A percentile compares a stretch with the other conserved stretches of the same genome.
These are phyloP conservation scores for Coenonympha glycerion DNA, from an alignment of 2,888 invertebrate species.

Conservation along the genomic window DNA sequence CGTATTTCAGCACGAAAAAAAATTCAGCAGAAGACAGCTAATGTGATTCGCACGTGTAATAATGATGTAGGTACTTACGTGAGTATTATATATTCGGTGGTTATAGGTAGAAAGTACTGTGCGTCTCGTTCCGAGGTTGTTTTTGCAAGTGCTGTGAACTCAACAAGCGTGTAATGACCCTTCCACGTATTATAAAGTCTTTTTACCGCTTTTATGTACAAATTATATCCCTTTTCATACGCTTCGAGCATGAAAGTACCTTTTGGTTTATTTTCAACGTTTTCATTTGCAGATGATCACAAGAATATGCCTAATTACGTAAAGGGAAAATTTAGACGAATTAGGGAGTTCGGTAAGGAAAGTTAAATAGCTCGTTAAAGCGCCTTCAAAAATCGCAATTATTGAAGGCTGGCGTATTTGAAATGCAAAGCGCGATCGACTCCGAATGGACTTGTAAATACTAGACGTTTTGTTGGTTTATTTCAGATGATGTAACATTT, in stretches of 20 bases:
- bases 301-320: slow-evolving; percentile 28
- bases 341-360: slow-evolving; percentile 22
- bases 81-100: no score
- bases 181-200: slow-evolving; percentile 62
- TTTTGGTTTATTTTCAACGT: slow-evolving; percentile 43
- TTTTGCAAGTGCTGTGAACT: slow-evolving; percentile 61
- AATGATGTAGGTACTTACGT: no score
- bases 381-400: slow-evolving; percentile 27
- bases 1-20: slow-evolving; percentile 10
- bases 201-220: slow-evolving; percentile 55
- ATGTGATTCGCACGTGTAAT: no score
- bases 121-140: slow-evolving; percentile 46
- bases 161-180: slow-evolving; percentile 65
- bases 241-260: slow-evolving; percentile 56
- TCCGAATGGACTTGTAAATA: slow-evolving; percentile 31
- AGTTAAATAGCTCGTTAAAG: slow-evolving; percentile 38
- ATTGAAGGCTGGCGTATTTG: slow-evolving; percentile 31
- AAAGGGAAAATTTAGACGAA: slow-evolving; percentile 28
- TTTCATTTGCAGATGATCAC: slow-evolving; percentile 36
- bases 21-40: slow-evolving; percentile 14
- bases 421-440: slow-evolving; percentile 28
- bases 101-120: slow-evolving; percentile 29
- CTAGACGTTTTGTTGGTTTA: slow-evolving; percentile 25
- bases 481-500: slow-evolving; percentile 34
- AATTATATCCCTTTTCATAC: slow-evolving; percentile 59